Conservation (phyloP, 2,797 vertebrate genomes). For the Eulemur mongoz region DNA sequence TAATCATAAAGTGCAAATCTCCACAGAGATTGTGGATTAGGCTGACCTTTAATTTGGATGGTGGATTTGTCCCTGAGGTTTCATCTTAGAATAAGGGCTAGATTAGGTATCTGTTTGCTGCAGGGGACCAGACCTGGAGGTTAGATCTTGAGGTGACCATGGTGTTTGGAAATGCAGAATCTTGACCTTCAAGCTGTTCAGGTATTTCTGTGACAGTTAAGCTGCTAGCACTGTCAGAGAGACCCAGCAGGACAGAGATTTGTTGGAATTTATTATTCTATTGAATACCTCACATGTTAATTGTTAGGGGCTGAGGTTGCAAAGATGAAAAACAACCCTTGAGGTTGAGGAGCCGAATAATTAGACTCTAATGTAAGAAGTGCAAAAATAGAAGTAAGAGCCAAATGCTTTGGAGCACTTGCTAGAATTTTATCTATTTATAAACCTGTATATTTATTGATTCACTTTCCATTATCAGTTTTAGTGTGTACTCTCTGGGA, state of each 20-base stretch:
- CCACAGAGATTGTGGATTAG: background rate
- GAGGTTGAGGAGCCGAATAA: background rate
- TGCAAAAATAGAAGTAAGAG: background rate
- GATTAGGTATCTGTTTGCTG: background rate
- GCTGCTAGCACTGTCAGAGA: background rate
- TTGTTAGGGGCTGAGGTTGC: background rate
- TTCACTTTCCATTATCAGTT: background rate
- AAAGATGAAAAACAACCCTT: background rate
- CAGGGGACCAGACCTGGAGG: background rate
- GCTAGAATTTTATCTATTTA: background rate
- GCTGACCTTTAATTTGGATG: conserved; percentile 33
- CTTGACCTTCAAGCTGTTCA: conserved; percentile 44
- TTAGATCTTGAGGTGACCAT: background rate
- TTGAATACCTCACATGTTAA: background rate
- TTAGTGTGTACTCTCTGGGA: background rate
- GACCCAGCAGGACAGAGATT: conserved; percentile 6
- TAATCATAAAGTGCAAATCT: background rate
- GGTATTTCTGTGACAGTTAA: conserved; percentile 32
- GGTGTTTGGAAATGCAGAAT: conserved; percentile 37
- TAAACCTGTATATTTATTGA: background rate
- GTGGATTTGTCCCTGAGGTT: conserved; percentile 3
- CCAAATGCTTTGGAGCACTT: background rate
- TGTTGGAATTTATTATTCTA: conserved; percentile 43
- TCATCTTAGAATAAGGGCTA: background rate
- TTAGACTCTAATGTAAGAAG: background rate